Base-by-base conservation (phyloP, 2,113 vertebrate species). In the Lophura nycthemera region DNA sequence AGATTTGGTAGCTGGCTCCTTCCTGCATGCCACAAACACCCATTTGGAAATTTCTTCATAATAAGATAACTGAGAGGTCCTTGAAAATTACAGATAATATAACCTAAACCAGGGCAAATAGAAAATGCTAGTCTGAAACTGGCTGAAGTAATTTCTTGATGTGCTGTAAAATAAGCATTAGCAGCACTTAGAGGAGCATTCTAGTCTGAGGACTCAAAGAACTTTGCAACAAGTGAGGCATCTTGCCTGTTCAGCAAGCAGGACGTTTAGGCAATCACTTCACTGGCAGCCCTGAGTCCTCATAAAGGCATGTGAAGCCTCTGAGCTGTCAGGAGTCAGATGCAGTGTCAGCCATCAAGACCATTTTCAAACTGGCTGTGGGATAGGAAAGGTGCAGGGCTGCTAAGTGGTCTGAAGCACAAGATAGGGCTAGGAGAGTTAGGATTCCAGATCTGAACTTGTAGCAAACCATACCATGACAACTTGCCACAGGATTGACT, bases 351-450 rank as follows among this genome's bases (percentile, higher is more conserved):
- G 27, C 30, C 43, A 73, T 30, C 34, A 40, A 70, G 24, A 7
- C 48, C 78, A 32, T 61, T 61, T 65, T 74, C 48, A 66, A 71
- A 71, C 4, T 2, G 6, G 24, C 45, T n/a, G 8, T 0, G 7
- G 34, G 27, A 70, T 78, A 70, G 61, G 76, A 54, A 14, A 42
- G 42, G 42, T 43, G 16, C 21, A 29, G 43, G 34, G 50, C 18
- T 0, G 1, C 40, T 61, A 18, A 45, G 73, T 4, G 32, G 12
- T 11, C 34, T 0, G 0, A 32, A 74, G 74, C 38, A 27, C 29
- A 25, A 48, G 18, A 60, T 57, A 66, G 29, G 57, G 40, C 34
- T 74, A 9, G 22, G 74, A 69, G 56, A 90, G 60, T 30, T 34
- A 32, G 43, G 38, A 74, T 65, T 60, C 21, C 16, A 45, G 38